Base-by-base conservation (phyloP, 2,888 invertebrate species). In the Dexiosoma caninum region DNA sequence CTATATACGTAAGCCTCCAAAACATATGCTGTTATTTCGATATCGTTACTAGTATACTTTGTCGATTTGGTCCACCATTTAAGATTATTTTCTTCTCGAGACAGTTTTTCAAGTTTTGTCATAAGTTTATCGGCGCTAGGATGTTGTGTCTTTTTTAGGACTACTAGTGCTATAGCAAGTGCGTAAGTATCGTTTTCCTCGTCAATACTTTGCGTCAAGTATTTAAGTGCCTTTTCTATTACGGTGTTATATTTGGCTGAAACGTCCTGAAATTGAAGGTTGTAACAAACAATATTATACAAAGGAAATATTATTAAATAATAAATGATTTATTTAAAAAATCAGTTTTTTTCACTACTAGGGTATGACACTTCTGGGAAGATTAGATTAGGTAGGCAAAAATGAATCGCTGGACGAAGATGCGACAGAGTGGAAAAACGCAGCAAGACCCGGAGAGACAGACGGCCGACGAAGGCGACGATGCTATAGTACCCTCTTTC, bases 21-120 rank as follows among this genome's bases (percentile, higher is more conserved):
- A 0, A 94, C 95, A 89, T 98, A 98, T 0, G 98, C 94, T 0
- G 98, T 97, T 84, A 96, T 95, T 89, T 96, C 96, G 4, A 98
- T 91, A 84, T 89, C 89, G 0, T 95, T 93, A 44, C 95, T 94
- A 78, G 93, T 94, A 79, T 93, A 89, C 82, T 90, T 91, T 23
- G 75, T 78, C 21, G 37, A 46, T 10, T 91, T 89, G 76, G 94
- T 94, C 74, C 93, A 93, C 97, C 97, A 97, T 85, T 94, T 94
- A 84, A 92, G 91, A 57, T 93, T 94, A 9, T 83, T 91, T 64
- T 91, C 89, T 35, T 72, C 67, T 32, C 71, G 79, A 12, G 84
- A 90, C 10, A 77, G 37, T 2, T 82, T 87, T 82, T 92, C 91
- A 84, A 93, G 88, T 82, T 91, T 90, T 79, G 91, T 91, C 84